phyloP scores from a whole-genome alignment of 1,140 invertebrate species.

The Drosophila paulistorum region DNA sequence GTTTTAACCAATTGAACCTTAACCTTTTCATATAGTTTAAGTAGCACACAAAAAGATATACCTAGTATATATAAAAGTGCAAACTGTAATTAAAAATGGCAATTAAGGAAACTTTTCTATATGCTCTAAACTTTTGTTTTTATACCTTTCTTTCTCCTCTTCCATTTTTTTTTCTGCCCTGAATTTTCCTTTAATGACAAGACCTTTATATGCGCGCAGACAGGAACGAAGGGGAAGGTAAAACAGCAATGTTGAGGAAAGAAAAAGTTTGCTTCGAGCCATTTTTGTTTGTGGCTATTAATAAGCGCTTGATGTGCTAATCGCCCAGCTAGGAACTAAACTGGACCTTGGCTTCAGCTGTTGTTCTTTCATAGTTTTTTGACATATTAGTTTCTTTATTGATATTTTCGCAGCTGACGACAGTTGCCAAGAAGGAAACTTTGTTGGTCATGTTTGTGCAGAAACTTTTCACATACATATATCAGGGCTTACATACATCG shows the following conservation, averaged over 20 bases:
- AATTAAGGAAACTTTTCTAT: slow-evolving; percentile 67
- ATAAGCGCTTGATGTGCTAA: slow-evolving; percentile 77
- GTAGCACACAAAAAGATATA: slow-evolving; percentile 3
- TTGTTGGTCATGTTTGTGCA: slow-evolving; percentile 28
- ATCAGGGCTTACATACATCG: neutral
- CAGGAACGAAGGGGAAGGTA: neutral
- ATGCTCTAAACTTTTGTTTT: slow-evolving; percentile 70
- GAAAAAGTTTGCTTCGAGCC: slow-evolving; percentile 47
- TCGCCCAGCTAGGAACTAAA: slow-evolving; percentile 39
- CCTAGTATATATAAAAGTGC: slow-evolving; percentile 21
- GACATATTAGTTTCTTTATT: slow-evolving; percentile 77
- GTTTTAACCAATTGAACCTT: slow-evolving; percentile 3
- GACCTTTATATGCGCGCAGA: slow-evolving; percentile 40
- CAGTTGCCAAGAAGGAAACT: slow-evolving; percentile 45
- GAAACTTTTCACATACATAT: slow-evolving; percentile 54
- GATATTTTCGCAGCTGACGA: slow-evolving; percentile 70
- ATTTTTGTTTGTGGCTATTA: slow-evolving; percentile 58
- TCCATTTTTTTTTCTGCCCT: slow-evolving; percentile 21
- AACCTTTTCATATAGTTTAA: neutral
- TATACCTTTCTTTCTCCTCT: slow-evolving; percentile 32
- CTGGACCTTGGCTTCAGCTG: slow-evolving; percentile 47
- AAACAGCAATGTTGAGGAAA: neutral
- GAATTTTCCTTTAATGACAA: slow-evolving; percentile 48
- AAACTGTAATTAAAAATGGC: slow-evolving; percentile 70
- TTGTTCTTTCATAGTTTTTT: slow-evolving; percentile 35